These are phyloP conservation scores for Datnioides undecimradiatus DNA, from an alignment of 2,113 vertebrate species.

Conservation along the genomic window DNA sequence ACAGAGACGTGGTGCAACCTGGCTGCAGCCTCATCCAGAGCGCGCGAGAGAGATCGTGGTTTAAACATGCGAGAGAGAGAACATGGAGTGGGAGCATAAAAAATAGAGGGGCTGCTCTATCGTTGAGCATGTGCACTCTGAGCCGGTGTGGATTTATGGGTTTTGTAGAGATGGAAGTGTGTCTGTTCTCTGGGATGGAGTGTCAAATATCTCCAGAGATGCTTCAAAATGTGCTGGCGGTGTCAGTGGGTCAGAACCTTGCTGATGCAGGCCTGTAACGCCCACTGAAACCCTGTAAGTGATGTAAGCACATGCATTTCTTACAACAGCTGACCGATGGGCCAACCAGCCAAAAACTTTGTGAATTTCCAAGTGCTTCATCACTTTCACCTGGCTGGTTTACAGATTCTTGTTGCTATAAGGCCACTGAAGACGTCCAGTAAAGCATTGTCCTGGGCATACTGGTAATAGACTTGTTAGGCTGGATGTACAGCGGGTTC, in stretches of 20 bases:
- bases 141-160: neutral
- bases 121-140: neutral
- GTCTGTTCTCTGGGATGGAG: neutral
- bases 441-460: constrained; percentile 31
- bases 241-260: neutral
- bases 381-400: neutral
- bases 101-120: neutral
- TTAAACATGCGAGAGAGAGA: too few species aligned
- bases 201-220: neutral
- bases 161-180: neutral
- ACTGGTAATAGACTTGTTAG: constrained; percentile 22
- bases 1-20: neutral
- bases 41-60: neutral
- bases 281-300: neutral
- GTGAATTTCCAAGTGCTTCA: neutral
- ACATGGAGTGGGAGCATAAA: neutral
- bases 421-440: neutral
- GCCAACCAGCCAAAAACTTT: neutral
- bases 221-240: neutral
- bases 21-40: neutral
- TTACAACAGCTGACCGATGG: neutral
- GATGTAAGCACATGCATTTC: neutral
- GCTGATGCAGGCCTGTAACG: neutral
- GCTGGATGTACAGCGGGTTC: neutral
- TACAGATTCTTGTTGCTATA: neutral